Base-by-base conservation (phyloP, 2,797 vertebrate genomes). In the Silurus aristotelis region DNA sequence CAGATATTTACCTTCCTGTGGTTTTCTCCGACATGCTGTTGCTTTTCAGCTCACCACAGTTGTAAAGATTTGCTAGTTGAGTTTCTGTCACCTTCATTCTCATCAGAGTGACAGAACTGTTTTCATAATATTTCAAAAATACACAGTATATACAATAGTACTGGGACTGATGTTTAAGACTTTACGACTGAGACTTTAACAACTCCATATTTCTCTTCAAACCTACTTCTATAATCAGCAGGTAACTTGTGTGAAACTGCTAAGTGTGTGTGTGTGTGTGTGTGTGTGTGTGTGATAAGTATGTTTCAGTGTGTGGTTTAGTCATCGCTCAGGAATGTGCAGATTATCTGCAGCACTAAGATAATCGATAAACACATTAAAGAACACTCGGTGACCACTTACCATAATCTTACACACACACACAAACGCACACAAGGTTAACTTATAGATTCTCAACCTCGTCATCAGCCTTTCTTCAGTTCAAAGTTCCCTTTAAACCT, bases 281-380 rank as follows among this genome's bases (percentile, higher is more conserved):
- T 56, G 63, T 67, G 15, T 55, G 82, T 76, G 72, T 56, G 61
- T 60, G 84, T 27, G 27, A 25, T 67, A 20, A 19, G 66, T 86
- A 84, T 48, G 78, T 87, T 89, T 86, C 79, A 82, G 77, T 31
- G 25, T 27, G 25, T 14, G 15, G 66, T 67, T 89, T 84, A 43
- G 86, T 90, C 86, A 89, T 81, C 31, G 73, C 75, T 81, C 70
- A 90, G 88, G 88, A 90, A 91, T 91, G 83, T 73, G 67, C 13
- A 76, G 78, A 83, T 84, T 90, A 89, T 91, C 89, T 88, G 64
- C 52, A 27, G 55, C 25, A 56, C 87, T 64, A 66, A 85, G 79
- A 83, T 85, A 87, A 90, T 80, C 70, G 88, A 91, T 91, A 90
- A 86, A 83, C 78, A 78, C 86, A 86, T 86, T 83, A 89, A 88